These are phyloP conservation scores for Pampusana beccarii DNA, from an alignment of 2,113 vertebrate genomes.

Conservation along the genomic window DNA sequence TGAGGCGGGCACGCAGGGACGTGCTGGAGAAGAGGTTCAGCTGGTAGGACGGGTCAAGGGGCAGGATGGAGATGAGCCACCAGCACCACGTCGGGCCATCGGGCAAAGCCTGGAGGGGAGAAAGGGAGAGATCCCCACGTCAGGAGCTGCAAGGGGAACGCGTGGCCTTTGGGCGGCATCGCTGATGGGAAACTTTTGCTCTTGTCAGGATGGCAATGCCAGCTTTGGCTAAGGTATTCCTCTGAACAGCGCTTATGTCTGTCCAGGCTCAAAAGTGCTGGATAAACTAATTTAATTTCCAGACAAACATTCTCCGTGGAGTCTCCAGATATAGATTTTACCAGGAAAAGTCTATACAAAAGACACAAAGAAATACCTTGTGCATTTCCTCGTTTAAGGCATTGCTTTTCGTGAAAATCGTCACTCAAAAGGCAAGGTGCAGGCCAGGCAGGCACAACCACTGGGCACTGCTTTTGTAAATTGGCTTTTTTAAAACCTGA, in stretches of 20 bases:
- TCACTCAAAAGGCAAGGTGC: background rate
- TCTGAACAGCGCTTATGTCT: background rate
- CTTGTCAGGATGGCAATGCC: background rate
- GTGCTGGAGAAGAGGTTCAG: slow-evolving; percentile 82
- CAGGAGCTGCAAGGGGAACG: background rate
- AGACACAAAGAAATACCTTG: background rate
- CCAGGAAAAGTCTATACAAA: background rate
- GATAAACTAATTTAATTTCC: background rate
- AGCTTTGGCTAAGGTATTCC: background rate
- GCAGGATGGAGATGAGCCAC: slow-evolving; percentile 83
- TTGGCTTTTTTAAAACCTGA: background rate
- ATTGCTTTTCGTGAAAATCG: background rate
- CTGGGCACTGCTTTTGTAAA: background rate
- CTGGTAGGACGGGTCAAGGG: slow-evolving; percentile 81
- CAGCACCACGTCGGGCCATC: slow-evolving; percentile 84
- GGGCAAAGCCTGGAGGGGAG: slow-evolving; percentile 63
- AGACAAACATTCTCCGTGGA: background rate
- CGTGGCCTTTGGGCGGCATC: fast-evolving
- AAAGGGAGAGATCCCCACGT: background rate
- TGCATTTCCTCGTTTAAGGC: background rate
- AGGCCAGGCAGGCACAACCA: background rate
- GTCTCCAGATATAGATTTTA: background rate
- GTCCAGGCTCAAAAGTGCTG: background rate
- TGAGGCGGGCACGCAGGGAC: slow-evolving; percentile 80
- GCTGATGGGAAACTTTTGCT: background rate